Percentiles rank a stretch among this genome's conserved stretches.
Evolutionary conservation across 1,140 invertebrate genomes (phyloP).

Genomic region (Galleria mellonella): DNA sequence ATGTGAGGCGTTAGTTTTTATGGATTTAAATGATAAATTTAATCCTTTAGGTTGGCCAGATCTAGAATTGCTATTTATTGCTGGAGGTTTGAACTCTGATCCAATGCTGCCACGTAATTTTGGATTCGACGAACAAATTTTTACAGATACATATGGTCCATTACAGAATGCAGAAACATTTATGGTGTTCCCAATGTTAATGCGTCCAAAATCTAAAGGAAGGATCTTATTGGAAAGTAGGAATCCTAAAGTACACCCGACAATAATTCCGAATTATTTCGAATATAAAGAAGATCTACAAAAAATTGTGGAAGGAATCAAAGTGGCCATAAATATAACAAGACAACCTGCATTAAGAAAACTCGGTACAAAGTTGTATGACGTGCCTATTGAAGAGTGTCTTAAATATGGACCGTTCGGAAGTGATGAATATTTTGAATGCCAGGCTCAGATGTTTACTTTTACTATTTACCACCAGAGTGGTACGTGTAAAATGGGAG

Average conservation of each 20-base stretch:
- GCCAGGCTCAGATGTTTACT: constrained; percentile 81
- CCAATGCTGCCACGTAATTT: constrained; percentile 73
- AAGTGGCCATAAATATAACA: constrained; percentile 75
- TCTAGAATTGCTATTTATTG: constrained; percentile 82
- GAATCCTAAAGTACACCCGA: constrained; percentile 84
- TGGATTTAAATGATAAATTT: constrained; percentile 80
- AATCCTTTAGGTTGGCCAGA: constrained; percentile 81
- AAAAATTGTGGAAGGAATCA: constrained; percentile 79
- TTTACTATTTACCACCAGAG: constrained; percentile 87
- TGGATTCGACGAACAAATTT: constrained; percentile 76
- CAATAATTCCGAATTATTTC: constrained; percentile 90
- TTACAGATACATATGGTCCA: constrained; percentile 67
- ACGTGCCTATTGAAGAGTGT: constrained; percentile 79
- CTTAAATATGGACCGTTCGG: constrained; percentile 75
- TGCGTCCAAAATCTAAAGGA: constrained; percentile 85
- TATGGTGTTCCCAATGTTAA: constrained; percentile 80
- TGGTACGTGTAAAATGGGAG: constrained; percentile 92
- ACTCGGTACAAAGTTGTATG: constrained; percentile 76
- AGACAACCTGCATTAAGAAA: constrained; percentile 76
- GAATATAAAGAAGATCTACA: constrained; percentile 78
- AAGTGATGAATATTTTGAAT: constrained; percentile 84
- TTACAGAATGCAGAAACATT: constrained; percentile 75
- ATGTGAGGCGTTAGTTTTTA: constrained; percentile 85
- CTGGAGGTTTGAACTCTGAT: constrained; percentile 73
- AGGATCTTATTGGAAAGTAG: constrained; percentile 79